A percentile compares a stretch with the other conserved stretches of the same genome.
These are phyloP conservation scores for Ornithorhynchus anatinus DNA, from an alignment of 2,113 vertebrate species.

Conservation along the genomic window DNA sequence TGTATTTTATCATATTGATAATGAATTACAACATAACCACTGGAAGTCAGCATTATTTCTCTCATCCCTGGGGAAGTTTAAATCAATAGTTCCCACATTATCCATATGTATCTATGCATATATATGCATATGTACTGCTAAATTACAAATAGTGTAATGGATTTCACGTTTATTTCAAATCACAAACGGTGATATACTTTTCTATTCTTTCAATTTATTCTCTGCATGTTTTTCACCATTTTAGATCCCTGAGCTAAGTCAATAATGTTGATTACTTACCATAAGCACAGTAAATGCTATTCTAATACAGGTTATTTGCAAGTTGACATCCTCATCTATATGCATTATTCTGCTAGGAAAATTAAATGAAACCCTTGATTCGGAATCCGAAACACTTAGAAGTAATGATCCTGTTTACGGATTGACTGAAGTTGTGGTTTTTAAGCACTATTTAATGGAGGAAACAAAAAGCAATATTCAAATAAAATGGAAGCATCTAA, in stretches of 20 bases:
- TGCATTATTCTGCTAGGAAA: constrained; percentile 73
- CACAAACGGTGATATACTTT: constrained; percentile 49
- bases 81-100: constrained; percentile 59
- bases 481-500: constrained; percentile 49
- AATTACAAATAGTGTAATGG: constrained; percentile 42
- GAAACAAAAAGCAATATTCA: constrained; percentile 66
- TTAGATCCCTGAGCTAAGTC: constrained; percentile 69
- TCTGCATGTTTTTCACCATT: constrained; percentile 70
- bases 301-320: constrained; percentile 75
- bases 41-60: constrained; percentile 42
- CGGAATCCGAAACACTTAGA: constrained; percentile 71
- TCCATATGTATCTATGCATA: constrained; percentile 21
- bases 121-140: constrained; percentile 42
- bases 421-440: constrained; percentile 70
- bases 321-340: constrained; percentile 73
- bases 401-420: constrained; percentile 74
- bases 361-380: constrained; percentile 75
- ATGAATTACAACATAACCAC: constrained; percentile 59
- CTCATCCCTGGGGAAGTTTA: constrained; percentile 53
- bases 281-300: constrained; percentile 58
- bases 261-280: constrained; percentile 75
- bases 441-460: constrained; percentile 69
- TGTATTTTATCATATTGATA: constrained; percentile 67
- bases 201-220: constrained; percentile 66
- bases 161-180: constrained; percentile 60